Base-by-base conservation (phyloP, 2,113 vertebrate species). In the Lanius collurio region DNA sequence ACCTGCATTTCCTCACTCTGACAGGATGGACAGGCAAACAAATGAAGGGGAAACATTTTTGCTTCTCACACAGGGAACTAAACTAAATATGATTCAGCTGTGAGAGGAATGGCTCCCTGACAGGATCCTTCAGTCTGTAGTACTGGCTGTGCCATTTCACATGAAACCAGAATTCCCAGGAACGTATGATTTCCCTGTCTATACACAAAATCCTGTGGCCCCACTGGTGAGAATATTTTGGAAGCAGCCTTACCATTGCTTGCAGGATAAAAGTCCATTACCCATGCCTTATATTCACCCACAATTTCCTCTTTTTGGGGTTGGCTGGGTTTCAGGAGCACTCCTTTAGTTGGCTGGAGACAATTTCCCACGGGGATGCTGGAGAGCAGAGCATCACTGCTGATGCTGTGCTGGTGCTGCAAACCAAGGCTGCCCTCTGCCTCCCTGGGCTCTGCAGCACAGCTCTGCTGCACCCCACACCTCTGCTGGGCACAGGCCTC, bases 401-500 rank as follows among this genome's bases (percentile, higher is more conserved):
- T 5, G 9, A 12, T 1, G 23, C 75, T 30, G 63, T 0, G 19
- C 18, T 1, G 0, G 33, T 39, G 84, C 41, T 76, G 5, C 91
- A 93, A 89, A 62, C 39, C 93, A 95, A 93, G 94, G 22, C 62
- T 92, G 96, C 93, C 94, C 94, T 95, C 96, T 97, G 55, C 69
- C 90, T 92, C 81, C 80, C 26, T 6, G 1, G 28, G 49, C 49
- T 49, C 49, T 37, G 71, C 84, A 90, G 75, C 56, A 56, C 89
- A 73, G n/a, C 7, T 1, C 39, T 37, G 41, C 60, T 79, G 55
- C 27, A 10, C 7, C 26, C 49, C 69, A 30, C 3, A 3, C 35
- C 64, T 23, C 68, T 15, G 4, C 68, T 23, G 39, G 49, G 49
- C 3, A 2, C 3, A 5, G n/a, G 6, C 30, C 16, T 21, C 7